Evolutionary conservation across 2,888 invertebrate species (phyloP).

Genomic region (Lochmaea capreae): DNA sequence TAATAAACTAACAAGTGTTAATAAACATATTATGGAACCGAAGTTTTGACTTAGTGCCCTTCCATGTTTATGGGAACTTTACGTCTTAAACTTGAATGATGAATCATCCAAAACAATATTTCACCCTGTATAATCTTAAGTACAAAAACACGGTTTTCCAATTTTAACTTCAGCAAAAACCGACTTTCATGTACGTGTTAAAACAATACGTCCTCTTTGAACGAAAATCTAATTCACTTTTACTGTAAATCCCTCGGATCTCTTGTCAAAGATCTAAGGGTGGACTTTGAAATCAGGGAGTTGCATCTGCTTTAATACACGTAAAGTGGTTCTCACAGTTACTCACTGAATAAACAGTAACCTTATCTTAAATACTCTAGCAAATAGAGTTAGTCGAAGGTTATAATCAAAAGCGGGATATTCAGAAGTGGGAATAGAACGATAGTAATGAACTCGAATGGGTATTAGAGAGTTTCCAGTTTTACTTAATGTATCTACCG

Average conservation of each 20-base stretch:
- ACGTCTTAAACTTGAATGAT: too few relatives aligned
- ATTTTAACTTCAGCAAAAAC: too few relatives aligned
- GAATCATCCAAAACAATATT: too few relatives aligned
- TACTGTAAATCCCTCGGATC: conserved; percentile 25
- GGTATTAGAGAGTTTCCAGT: not conserved
- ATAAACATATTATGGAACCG: too few relatives aligned
- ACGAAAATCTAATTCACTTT: conserved; percentile 34
- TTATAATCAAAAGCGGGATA: conserved; percentile 29
- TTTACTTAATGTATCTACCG: not conserved
- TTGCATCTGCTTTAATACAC: conserved; percentile 42
- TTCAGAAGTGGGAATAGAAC: not conserved
- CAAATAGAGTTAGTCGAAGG: conserved; percentile 54
- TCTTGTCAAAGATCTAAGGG: conserved; percentile 24
- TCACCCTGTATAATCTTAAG: too few relatives aligned
- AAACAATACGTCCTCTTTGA: conserved; percentile 17
- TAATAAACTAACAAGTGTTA: too few relatives aligned
- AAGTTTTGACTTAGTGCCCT: too few relatives aligned
- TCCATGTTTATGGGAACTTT: too few relatives aligned
- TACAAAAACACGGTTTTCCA: too few relatives aligned
- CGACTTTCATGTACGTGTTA: conserved; percentile 15
- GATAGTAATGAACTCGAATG: not conserved
- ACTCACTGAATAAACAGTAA: conserved; percentile 63
- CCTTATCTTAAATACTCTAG: conserved; percentile 60
- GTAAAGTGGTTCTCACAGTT: conserved; percentile 53
- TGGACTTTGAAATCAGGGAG: conserved; percentile 16